Evolutionary conservation across 2,797 vertebrate species (phyloP).

Genomic region (Hirundo rustica): DNA sequence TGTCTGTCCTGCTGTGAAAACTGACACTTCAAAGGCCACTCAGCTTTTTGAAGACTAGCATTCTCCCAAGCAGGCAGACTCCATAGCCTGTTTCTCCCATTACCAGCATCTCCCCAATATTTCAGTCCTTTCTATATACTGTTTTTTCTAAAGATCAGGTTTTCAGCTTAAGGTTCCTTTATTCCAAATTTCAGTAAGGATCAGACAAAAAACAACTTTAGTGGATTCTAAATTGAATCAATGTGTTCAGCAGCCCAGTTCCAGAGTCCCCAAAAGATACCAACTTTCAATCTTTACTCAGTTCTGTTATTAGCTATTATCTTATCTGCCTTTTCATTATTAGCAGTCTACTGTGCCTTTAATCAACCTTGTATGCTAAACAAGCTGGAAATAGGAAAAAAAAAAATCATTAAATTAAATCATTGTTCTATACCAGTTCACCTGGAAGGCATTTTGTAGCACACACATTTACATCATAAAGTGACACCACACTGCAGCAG

Average conservation of each 20-base stretch:
- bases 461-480: background rate
- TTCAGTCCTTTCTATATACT: background rate
- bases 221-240: background rate
- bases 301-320: background rate
- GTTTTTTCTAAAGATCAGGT: background rate
- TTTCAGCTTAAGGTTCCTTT: background rate
- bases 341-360: background rate
- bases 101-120: background rate
- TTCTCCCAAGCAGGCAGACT: background rate
- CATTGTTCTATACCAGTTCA: background rate
- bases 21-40: background rate
- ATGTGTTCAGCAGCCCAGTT: background rate
- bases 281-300: background rate
- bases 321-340: background rate
- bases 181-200: background rate
- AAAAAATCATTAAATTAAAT: background rate
- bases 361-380: background rate
- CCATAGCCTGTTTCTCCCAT: background rate
- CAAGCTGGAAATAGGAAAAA: background rate
- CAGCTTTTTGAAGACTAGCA: background rate
- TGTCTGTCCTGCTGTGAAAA: background rate
- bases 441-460: background rate
- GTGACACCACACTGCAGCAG: background rate
- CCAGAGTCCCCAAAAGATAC: background rate
- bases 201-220: background rate